These are phyloP conservation scores for Macrotis lagotis DNA, from an alignment of 2,113 vertebrate species.

Conservation along the genomic window DNA sequence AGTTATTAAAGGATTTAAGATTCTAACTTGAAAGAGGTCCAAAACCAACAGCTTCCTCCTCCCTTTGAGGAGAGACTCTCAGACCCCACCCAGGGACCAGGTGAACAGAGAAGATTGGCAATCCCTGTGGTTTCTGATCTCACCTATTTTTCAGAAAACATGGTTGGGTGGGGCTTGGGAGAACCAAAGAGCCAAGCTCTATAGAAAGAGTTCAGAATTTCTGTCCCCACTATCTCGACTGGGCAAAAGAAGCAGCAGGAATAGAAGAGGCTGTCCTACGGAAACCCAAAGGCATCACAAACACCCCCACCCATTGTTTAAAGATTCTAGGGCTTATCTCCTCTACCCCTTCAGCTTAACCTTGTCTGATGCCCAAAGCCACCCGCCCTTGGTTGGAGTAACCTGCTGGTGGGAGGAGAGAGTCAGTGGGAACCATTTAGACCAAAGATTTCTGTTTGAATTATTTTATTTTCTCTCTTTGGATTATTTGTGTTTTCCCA, in stretches of 20 bases:
- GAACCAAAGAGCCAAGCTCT: background rate
- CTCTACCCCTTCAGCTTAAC: background rate
- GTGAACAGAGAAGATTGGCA: conserved; percentile 40
- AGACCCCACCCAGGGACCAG: conserved; percentile 30
- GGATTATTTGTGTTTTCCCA: background rate
- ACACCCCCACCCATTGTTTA: background rate
- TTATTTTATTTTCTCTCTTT: background rate
- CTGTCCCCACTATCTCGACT: background rate
- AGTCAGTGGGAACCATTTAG: background rate
- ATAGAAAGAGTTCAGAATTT: background rate
- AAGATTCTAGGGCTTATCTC: background rate
- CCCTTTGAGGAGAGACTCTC: conserved; percentile 34
- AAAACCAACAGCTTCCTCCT: background rate
- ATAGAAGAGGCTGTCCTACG: background rate
- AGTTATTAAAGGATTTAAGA: background rate
- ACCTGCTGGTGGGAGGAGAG: background rate
- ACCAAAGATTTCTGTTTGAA: background rate
- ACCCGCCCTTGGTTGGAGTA: background rate
- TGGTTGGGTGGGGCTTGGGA: background rate
- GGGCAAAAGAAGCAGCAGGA: background rate
- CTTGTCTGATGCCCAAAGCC: background rate
- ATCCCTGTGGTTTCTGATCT: conserved; percentile 10
- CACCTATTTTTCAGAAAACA: background rate
- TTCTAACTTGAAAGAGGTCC: conserved; percentile 51
- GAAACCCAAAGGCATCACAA: background rate